Base-by-base conservation (phyloP, 2,113 vertebrate genomes). In the Amia ocellicauda region DNA sequence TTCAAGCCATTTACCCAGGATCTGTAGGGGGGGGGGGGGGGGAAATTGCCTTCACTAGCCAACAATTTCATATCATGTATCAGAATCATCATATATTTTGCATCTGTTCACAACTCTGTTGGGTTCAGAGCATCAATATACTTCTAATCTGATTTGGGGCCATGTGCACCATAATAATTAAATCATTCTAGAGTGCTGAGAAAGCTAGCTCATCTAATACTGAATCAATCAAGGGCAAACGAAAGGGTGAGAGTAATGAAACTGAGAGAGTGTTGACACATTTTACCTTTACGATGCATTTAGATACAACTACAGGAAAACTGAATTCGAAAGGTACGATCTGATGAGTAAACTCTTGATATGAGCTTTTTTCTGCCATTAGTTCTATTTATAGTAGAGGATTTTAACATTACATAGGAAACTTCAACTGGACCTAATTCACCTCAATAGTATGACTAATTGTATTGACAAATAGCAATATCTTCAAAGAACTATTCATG, bases 61-160 rank as follows among this genome's bases (percentile, higher is more conserved):
- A 72, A 62, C 54, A 52, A 14, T 9, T 53, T 19, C 4, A 63
- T 67, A 73, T 62, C 41, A 24, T 40, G 24, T 64, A 69, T 51
- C 66, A 72, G 57, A 28, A 68, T 73, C 73, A 59, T 72, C 61
- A 75, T 31, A 67, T 60, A 62, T 52, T 59, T 43, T 40, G 58
- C 77, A 84, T 69, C 78, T 79, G 76, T 73, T 84, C 45, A 9
- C 71, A 27, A 19, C 69, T 70, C 61, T 76, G 68, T 70, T 74
- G 75, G 31, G 62, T 67, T 68, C 76, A 61, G 49, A 67, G 42
- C 68, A 82, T 73, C 29, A 80, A 82, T 74, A 75, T 63, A 71
- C 14, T 72, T 78, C 73, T 80, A 83, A 88, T 85, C 60, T 77
- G 78, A 88, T 90, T 87, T 78, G 66, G 67, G 69, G 20, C 66